Percentiles rank a stretch among this genome's conserved stretches.
Evolutionary conservation across 2,888 invertebrate species (phyloP).

Genomic region (Smittia aterrima): DNA sequence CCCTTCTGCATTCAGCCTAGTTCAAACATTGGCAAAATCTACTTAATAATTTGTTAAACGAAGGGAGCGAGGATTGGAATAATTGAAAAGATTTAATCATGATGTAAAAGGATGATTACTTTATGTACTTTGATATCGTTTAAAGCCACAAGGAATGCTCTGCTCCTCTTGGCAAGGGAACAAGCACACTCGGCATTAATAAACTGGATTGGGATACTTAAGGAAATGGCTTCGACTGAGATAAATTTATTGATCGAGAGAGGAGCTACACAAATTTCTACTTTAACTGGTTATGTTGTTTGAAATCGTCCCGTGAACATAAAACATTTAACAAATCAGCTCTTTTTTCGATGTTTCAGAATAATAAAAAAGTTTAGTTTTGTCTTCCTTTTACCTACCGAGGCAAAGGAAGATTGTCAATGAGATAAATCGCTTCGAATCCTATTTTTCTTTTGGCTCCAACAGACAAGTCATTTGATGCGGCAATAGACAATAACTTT

Average conservation of each 20-base stretch:
- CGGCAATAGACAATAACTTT: conserved; percentile 21
- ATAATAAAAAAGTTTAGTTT: too few relatives aligned
- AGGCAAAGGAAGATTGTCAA: conserved; percentile 33
- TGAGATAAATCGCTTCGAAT: conserved; percentile 4
- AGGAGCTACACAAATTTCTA: conserved; percentile 9
- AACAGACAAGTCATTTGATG: conserved; percentile 4
- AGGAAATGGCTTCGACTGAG: neutral
- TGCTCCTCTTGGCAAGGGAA: neutral
- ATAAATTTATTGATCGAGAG: conserved; percentile 3
- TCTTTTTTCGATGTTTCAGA: neutral
- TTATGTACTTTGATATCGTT: neutral
- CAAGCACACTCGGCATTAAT: neutral
- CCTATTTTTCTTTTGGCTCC: neutral
- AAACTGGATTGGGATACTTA: neutral
- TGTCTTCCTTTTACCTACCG: conserved; percentile 24
- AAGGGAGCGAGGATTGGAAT: neutral
- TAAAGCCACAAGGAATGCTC: neutral
- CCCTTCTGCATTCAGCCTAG: neutral
- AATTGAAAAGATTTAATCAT: conserved; percentile 11
- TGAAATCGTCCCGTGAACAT: neutral
- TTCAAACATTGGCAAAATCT: conserved; percentile 11
- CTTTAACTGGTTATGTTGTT: conserved; percentile 11
- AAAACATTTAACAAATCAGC: neutral
- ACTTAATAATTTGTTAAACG: neutral
- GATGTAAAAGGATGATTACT: conserved; percentile 8